Base-by-base conservation (phyloP, 2,888 invertebrate species). In the Steromphala cineraria region DNA sequence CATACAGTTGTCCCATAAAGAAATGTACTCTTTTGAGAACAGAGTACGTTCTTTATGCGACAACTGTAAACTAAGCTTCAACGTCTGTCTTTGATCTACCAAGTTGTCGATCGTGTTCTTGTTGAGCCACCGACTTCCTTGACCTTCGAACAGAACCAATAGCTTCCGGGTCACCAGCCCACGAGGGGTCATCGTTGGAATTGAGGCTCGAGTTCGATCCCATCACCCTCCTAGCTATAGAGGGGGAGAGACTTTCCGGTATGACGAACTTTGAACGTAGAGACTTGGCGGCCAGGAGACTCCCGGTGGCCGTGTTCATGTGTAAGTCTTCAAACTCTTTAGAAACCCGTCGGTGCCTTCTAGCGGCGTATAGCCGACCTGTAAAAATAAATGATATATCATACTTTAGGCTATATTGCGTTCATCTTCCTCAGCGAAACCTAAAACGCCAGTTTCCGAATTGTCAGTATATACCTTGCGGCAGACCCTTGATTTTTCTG, bases 251-350 rank as follows among this genome's bases (percentile, higher is more conserved):
- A 3, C 71, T 74, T 67, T 3, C 36, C n/a, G 83, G 80, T 0
- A 67, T 67, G 46, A 19, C 40, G 13, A 62, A 28, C 28, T 62
- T n/a, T 10, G 24, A 24, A 24, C 19, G n/a, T 13, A 15, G 53
- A 46, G 52, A 21, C 24, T 52, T 52, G 10, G 75, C 46, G 4
- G 52, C 52, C 28, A 87, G 84, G 21, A 89, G 85, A 10, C 85
- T 87, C 5, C 89, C 89, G 3, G 89, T 90, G 8, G 85, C 82
- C 13, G 88, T 86, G 85, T 88, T 88, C 56, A 90, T 19, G 55
- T 87, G 85, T 10, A 91, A 83, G 80, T 91, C 91, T 78, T 91
- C 91, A 40, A 91, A 87, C 82, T 91, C 91, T 21, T 85, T 83
- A 10, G 91, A 91, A 17, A 85, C 80, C n/a, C 91, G 81, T 53